These are phyloP conservation scores for Pachyseris speciosa DNA, from an alignment of 64 coral and sea anemone species.

Conservation along the genomic window DNA sequence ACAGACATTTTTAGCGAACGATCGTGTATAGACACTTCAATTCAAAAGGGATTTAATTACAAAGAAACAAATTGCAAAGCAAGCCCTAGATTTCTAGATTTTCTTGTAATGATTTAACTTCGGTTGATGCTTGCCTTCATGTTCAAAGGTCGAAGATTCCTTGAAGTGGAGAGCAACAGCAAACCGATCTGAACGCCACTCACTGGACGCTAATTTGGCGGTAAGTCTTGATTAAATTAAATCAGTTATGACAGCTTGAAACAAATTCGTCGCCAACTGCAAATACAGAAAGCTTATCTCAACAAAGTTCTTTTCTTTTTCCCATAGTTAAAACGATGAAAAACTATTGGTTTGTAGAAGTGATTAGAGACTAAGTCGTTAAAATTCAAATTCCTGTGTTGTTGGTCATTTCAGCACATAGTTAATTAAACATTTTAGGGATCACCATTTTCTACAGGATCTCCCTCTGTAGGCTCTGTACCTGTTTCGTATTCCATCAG, in stretches of 20 bases:
- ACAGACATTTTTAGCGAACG: neutral
- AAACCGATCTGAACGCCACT: constrained; percentile 62
- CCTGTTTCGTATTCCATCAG: neutral
- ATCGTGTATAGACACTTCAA: neutral
- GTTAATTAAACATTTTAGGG: too few species aligned
- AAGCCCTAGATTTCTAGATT: neutral
- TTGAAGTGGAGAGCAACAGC: constrained; percentile 53
- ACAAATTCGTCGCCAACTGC: neutral
- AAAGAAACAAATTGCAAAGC: too few species aligned
- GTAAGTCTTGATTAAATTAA: constrained; percentile 53
- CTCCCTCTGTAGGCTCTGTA: too few species aligned
- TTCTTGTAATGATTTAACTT: neutral
- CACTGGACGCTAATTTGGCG: constrained; percentile 80
- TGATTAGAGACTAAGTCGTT: neutral
- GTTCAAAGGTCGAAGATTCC: constrained; percentile 81
- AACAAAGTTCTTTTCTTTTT: neutral
- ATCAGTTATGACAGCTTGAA: neutral
- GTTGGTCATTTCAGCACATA: neutral
- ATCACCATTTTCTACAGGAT: neutral
- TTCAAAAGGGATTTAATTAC: neutral
- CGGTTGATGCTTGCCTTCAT: neutral
- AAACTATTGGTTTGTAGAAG: too few species aligned
- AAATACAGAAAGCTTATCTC: neutral
- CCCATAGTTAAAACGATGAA: neutral
- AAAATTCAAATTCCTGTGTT: constrained; percentile 28